Evolutionary conservation across 2,797 vertebrate genomes (phyloP), one percentile per base, ranked within the genome.

Genomic region (Craterocephalus amniculus): DNA sequence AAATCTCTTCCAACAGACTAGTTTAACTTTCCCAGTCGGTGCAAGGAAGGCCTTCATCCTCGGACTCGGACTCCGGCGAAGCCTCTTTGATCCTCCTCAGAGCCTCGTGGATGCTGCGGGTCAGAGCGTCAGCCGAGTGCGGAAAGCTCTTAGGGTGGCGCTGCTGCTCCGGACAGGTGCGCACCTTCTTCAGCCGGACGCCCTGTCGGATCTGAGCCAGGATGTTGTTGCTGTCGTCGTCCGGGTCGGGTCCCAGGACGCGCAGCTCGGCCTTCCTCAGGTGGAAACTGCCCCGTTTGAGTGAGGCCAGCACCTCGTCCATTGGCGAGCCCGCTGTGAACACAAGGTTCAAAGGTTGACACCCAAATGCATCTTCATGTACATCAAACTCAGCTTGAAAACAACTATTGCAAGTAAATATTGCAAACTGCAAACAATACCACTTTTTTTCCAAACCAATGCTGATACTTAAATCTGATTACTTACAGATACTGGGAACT

Each of bases 181-280:
- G 89, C 2, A 99, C 97, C 90, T 98, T 98, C 93, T 95, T 95
- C 91, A 99, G 94, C 87, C 97, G 94, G 49, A 99, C 97, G 1
- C 98, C 98, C 85, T 97, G 97, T 43, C 98, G 93, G 92, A 99
- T 99, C 90, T 99, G 98, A 40, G 97, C 97, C 95, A 99, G 94
- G 93, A 99, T 99, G 91, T 98, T 99, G 93, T 97, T 93, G 91
- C 94, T 92, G 78, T 98, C 97, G 74, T 98, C 95, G 84, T 97
- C 95, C 1, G 96, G 96, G 91, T 97, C 97, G 29, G 97, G 97
- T 24, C 94, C 96, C 74, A 97, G 93, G 66, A 96, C 95, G 8
- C 97, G 95, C 71, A 98, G 96, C 89, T 99, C 97, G 6, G 97
- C 97, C 89, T 99, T 99, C 80, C 94, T 95, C 90, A 99, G 93